Conservation (phyloP, 2,888 invertebrate species). For the Erebia aethiops region DNA sequence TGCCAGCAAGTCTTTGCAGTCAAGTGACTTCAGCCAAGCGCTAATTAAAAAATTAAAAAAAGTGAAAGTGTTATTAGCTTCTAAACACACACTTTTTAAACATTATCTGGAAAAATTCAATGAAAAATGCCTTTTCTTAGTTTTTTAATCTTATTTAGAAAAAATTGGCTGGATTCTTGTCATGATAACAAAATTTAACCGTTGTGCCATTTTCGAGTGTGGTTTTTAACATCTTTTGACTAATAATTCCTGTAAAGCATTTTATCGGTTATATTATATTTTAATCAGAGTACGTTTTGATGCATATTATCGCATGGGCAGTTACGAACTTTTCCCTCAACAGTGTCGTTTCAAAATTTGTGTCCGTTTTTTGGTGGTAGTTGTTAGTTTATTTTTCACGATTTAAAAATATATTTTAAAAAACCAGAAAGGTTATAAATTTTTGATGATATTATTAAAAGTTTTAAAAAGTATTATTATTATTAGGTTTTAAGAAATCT, state of each 20-base stretch:
- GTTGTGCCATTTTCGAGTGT: constrained; percentile 31
- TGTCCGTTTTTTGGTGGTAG: constrained; percentile 2
- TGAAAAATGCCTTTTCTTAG: neutral
- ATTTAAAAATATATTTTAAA: neutral
- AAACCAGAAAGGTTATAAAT: neutral
- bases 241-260: constrained; percentile 32
- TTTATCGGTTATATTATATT: neutral
- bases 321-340: constrained; percentile 4
- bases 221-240: constrained; percentile 34
- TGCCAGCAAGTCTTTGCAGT: too few species aligned
- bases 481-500: neutral
- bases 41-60: too few species aligned
- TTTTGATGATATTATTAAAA: neutral
- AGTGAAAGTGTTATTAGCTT: too few species aligned
- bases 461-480: neutral
- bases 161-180: constrained; percentile 36
- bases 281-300: neutral
- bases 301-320: constrained; percentile 17
- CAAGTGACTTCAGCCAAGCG: too few species aligned
- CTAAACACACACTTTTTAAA: neutral
- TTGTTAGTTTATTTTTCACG: neutral
- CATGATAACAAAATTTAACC: constrained; percentile 38
- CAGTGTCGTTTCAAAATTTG: neutral
- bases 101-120: neutral
- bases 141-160: neutral